A percentile compares a stretch with the other conserved stretches of the same genome.
These are phyloP conservation scores for Chironomus tentans DNA, from an alignment of 2,888 invertebrate species.

Conservation along the genomic window DNA sequence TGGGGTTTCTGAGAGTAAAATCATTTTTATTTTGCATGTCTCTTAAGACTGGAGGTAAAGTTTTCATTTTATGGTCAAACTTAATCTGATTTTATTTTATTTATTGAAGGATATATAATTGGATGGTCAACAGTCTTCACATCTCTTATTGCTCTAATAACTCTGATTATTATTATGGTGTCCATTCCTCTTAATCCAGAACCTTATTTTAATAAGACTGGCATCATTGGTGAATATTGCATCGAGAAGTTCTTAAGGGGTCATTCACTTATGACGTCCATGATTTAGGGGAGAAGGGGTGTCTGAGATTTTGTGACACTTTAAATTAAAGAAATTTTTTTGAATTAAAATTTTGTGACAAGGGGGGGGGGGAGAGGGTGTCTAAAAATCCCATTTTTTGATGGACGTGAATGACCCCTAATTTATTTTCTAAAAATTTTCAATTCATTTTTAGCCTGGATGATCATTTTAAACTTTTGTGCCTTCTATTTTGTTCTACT, in stretches of 20 bases:
- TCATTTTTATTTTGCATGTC: background rate
- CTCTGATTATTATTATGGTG: background rate
- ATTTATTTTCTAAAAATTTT: too few species aligned
- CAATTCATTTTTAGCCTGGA: background rate
- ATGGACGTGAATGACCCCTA: too few species aligned
- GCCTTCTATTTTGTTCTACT: too few species aligned
- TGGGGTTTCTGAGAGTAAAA: background rate
- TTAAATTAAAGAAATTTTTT: too few species aligned
- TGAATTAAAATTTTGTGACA: too few species aligned
- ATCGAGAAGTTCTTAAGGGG: too few species aligned
- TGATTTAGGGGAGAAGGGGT: too few species aligned
- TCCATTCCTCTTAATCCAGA: background rate
- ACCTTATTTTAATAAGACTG: background rate
- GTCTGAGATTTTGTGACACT: too few species aligned
- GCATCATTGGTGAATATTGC: background rate
- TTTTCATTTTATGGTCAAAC: background rate
- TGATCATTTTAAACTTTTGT: background rate
- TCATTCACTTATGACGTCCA: too few species aligned
- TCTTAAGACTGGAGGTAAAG: background rate
- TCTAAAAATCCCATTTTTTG: too few species aligned
- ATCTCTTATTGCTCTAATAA: background rate
- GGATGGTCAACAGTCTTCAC: background rate
- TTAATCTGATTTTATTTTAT: background rate
- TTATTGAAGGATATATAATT: background rate
- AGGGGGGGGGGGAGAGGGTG: too few species aligned